Percentiles rank a stretch among this genome's conserved stretches.
These are phyloP conservation scores for Eulemur macaco DNA, from an alignment of 2,113 vertebrate species.

Conservation along the genomic window DNA sequence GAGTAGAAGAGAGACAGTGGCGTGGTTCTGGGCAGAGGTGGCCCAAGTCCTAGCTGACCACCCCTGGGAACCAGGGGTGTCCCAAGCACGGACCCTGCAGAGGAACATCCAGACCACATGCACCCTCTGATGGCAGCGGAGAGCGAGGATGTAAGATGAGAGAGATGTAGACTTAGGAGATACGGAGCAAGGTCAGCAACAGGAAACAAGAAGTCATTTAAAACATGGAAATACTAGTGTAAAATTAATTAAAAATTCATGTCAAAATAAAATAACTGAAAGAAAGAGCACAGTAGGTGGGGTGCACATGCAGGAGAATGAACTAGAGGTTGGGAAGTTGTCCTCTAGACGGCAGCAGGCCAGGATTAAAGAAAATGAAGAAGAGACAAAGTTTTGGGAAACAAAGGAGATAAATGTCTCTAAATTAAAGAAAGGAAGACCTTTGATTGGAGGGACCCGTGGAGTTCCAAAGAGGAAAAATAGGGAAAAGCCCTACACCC, in stretches of 20 bases:
- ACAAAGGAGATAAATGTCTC: not conserved
- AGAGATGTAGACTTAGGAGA: fast-evolving
- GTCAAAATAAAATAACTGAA: fast-evolving
- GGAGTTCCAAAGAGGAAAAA: not conserved
- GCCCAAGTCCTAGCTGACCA: fast-evolving
- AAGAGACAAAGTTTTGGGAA: not conserved
- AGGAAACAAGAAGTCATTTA: not conserved
- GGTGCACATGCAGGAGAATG: fast-evolving
- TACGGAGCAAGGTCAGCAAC: fast-evolving
- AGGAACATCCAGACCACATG: fast-evolving
- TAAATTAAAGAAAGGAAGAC: too few species aligned
- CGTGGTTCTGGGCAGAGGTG: not conserved
- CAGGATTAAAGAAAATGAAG: not conserved
- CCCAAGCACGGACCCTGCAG: fast-evolving
- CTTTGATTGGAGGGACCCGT: fast-evolving
- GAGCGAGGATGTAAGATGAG: too few species aligned
- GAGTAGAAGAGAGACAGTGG: fast-evolving
- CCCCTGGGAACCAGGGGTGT: fast-evolving
- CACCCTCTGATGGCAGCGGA: fast-evolving
- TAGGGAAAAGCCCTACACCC: not conserved
- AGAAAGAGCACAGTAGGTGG: fast-evolving
- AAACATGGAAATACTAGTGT: fast-evolving
- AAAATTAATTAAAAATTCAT: fast-evolving
- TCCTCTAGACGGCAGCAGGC: not conserved
- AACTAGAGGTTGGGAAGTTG: fast-evolving